A percentile compares a stretch with the other conserved stretches of the same genome.
These are phyloP conservation scores for Vanessa tameamea DNA, from an alignment of 1,140 invertebrate species.

Conservation along the genomic window DNA sequence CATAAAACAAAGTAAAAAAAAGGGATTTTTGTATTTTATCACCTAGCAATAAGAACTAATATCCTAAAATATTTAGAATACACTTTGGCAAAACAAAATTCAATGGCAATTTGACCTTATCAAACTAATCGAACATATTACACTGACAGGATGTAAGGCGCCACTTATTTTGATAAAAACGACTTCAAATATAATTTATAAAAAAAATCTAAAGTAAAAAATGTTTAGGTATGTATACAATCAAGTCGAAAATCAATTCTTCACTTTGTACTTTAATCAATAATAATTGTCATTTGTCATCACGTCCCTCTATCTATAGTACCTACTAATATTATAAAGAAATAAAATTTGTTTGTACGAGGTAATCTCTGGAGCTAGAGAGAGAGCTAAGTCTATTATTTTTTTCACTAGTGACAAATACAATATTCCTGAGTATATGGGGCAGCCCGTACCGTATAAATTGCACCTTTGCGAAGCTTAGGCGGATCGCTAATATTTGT, in stretches of 20 bases:
- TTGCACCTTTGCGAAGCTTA: too few species aligned
- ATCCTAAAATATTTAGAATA: neutral
- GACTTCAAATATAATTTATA: neutral
- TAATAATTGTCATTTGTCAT: neutral
- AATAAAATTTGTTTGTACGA: too few species aligned
- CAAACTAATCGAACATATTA: conserved; percentile 42
- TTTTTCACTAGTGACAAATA: too few species aligned
- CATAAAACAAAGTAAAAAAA: neutral
- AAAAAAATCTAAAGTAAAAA: neutral
- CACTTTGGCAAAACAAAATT: neutral
- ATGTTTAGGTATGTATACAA: neutral
- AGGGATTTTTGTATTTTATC: neutral
- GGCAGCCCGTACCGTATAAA: too few species aligned
- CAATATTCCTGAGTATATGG: too few species aligned
- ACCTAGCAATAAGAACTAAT: neutral
- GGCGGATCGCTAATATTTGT: too few species aligned
- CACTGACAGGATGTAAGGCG: conserved; percentile 13
- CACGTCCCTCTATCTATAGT: too few species aligned
- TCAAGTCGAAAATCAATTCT: neutral
- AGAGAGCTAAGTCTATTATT: too few species aligned
- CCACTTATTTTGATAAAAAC: conserved; percentile 1
- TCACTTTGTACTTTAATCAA: neutral
- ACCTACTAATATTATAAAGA: too few species aligned
- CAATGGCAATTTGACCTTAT: conserved; percentile 30
- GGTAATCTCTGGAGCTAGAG: too few species aligned